Conservation (phyloP, 2,797 vertebrate species). For the Carcharodon carcharias region DNA sequence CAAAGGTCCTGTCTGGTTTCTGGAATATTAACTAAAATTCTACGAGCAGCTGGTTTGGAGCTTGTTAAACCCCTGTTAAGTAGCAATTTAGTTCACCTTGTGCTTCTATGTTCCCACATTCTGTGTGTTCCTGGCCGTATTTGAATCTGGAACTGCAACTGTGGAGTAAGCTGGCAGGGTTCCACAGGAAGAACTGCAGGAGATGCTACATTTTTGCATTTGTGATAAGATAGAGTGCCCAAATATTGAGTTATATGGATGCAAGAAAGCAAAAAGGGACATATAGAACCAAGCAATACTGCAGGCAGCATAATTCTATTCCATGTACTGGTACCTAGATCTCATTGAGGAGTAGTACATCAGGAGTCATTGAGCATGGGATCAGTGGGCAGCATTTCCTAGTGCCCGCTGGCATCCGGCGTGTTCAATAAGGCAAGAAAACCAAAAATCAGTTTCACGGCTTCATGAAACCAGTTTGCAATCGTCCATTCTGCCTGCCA, state of each 20-base stretch:
- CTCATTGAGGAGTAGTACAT: neutral
- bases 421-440: too few relatives aligned
- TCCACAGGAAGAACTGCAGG: neutral
- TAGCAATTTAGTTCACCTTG: conserved; percentile 2
- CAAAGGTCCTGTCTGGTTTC: neutral
- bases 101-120: neutral
- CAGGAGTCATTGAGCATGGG: neutral
- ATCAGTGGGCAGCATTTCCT: neutral
- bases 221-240: neutral
- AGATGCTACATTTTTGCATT: neutral
- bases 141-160: conserved; percentile 7
- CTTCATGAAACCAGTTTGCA: too few relatives aligned
- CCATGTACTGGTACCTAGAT: neutral
- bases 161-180: neutral
- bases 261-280: neutral
- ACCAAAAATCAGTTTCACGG: too few relatives aligned
- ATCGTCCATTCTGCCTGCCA: too few relatives aligned
- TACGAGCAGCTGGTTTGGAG: neutral
- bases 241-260: neutral
- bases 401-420: neutral
- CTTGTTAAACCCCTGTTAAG: conserved; percentile 2
- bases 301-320: neutral
- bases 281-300: neutral
- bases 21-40: neutral
- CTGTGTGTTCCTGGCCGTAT: neutral